These are phyloP conservation scores for Ptilorrhoa leucosticta DNA, from an alignment of 2,113 vertebrate species.

Conservation along the genomic window DNA sequence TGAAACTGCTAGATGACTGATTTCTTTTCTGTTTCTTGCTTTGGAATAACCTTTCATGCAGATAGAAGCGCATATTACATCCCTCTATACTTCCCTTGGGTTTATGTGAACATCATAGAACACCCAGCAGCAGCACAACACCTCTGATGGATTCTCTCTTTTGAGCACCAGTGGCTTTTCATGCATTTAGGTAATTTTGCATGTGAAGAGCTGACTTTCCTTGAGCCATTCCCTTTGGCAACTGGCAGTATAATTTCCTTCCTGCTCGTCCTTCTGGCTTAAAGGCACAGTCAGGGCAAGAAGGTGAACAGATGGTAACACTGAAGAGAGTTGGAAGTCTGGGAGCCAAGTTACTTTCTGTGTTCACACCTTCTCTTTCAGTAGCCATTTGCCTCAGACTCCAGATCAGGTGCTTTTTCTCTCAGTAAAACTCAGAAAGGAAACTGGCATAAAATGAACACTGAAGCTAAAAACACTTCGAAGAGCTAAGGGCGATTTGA, in stretches of 20 bases:
- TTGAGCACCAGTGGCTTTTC: not conserved
- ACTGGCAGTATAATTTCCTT: not conserved
- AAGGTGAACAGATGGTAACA: not conserved
- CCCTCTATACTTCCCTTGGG: not conserved
- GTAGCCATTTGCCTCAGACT: not conserved
- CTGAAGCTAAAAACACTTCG: not conserved
- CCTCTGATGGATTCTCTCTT: not conserved
- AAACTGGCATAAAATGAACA: not conserved
- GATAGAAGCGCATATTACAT: not conserved
- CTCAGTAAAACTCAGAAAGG: not conserved
- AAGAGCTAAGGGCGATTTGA: not conserved
- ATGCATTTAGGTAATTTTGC: not conserved
- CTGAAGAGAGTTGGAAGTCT: not conserved
- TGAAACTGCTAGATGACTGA: not conserved
- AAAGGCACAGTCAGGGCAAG: not conserved
- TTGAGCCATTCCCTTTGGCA: not conserved
- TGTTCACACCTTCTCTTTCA: not conserved
- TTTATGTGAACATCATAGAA: not conserved
- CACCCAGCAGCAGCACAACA: not conserved
- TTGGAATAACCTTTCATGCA: not conserved
- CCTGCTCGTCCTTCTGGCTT: not conserved
- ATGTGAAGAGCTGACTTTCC: not conserved
- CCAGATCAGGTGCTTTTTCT: not conserved
- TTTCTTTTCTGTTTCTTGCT: not conserved
- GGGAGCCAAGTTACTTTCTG: not conserved